Evolutionary conservation across 2,797 vertebrate genomes (phyloP), one percentile per base, ranked within the genome.

Genomic region (Heliangelus exortis): DNA sequence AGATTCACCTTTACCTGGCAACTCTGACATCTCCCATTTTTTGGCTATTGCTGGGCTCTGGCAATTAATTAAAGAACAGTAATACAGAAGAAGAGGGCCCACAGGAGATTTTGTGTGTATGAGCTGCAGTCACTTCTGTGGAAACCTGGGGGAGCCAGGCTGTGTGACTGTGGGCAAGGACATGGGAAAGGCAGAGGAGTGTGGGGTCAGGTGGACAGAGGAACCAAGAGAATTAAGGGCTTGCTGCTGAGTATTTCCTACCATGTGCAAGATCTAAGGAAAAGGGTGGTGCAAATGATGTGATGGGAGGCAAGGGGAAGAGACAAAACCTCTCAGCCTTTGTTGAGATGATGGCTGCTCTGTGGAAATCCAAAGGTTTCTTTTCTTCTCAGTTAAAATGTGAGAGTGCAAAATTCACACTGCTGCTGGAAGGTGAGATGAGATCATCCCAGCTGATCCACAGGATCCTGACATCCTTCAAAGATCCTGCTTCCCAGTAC

Each of bases 361-460:
- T n/a, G 36, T 76, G 62, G 71, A 79, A 89, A 94, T 79, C 45
- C 22, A 61, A 34, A 63, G 43, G n/a, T 77, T 89, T 84, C 74
- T 89, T 92, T 58, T 77, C 71, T 72, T 85, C 65, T 67, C 78
- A 47, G 28, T 89, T 86, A 53, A 89, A 91, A 71, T 84, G 79
- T 11, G 39, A 41, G 13, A 41, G 58, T 79, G 48, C 29, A 85
- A 95, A 93, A 74, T 90, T 90, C 67, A 79, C 7, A 50, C 67
- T 17, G 12, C 28, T 17, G 26, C 61, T 84, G 69, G 43, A 91
- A 92, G 62, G 55, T 83, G 75, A 78, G 33, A 83, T 84, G 39
- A 80, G 65, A 43, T 90, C 92, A 89, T 85, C 85, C 51, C 80
- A 84, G 47, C 55, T 72, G 86, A 95, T 84, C 33, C 1, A 1